Base-by-base conservation (phyloP, 1,140 invertebrate species). In the Drosophila pruinosa region DNA sequence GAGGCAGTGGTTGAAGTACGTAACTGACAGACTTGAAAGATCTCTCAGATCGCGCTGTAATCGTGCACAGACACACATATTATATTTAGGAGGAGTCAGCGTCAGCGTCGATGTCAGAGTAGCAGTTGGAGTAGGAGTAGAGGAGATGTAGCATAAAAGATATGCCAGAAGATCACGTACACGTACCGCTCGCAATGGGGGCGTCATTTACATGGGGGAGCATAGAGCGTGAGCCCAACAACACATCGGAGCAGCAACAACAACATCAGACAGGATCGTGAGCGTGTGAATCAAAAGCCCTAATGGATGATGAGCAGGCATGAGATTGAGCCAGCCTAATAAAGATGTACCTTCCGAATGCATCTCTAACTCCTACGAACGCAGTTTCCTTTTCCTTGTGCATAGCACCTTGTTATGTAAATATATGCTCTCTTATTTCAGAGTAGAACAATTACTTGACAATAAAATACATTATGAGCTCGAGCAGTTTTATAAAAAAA, bases 181-280 rank as follows among this genome's bases (percentile, higher is more conserved):
- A 52, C 24, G 61, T 54, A 56, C 64, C 67, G 69, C 81, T 74
- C 53, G 50, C 79, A 80, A 77, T 86, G 81, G 82, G 81, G 81
- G 81, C 81, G 81, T 85, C 81, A 86, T 86, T 86, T 85, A 85
- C 81, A 85, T 86, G 61, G 63, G 57, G 57, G 50, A 72, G 73
- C 73, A 67, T 67, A 72, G 69, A 72, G 61, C 73, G 54, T 75
- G 56, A 75, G 59, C 45, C 39, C 41, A 61, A 64, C 57, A 45
- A 63, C 19, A 56, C 70, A 72, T 62, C 38, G 14, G 19, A 36
- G 43, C 43, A 62, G 43, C 62, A 57, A 34, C 17, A 58, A 67
- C 21, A 67, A 15, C 19, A 45, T 39, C 52, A 34, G 15, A 31
- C 24, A 62, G 73, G 80, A 80, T 85, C 81, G 81, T 85, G 81